A percentile compares a stretch with the other conserved stretches of the same genome.
phyloP scores from a whole-genome alignment of 2,888 invertebrate genomes.

The Hypena proboscidalis region DNA sequence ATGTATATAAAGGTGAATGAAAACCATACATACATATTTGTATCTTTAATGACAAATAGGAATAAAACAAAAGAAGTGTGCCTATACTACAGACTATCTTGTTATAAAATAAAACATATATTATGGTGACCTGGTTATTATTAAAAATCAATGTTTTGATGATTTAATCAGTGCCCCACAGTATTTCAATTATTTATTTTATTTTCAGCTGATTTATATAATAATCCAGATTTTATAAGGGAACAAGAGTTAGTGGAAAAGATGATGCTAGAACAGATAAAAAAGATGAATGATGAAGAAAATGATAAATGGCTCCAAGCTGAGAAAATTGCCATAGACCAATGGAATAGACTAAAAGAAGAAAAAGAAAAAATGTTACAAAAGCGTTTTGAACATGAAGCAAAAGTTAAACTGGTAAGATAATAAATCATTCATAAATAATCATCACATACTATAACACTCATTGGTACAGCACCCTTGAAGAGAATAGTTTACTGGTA shows the following conservation, averaged over 20 bases:
- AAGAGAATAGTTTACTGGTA: too few species aligned
- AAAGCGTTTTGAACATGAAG: slow-evolving; percentile 86
- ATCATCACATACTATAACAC: not conserved
- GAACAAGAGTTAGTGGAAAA: slow-evolving; percentile 77
- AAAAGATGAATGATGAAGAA: slow-evolving; percentile 80
- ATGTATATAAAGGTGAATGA: too few species aligned
- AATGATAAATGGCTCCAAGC: slow-evolving; percentile 88
- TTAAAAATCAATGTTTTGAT: too few species aligned
- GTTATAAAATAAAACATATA: too few species aligned
- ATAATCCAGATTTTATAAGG: slow-evolving; percentile 31
- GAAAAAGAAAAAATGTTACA: slow-evolving; percentile 83
- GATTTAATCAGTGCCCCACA: too few species aligned
- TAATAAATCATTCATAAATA: not conserved
- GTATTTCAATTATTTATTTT: too few species aligned
- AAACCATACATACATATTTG: too few species aligned
- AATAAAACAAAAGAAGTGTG: too few species aligned
- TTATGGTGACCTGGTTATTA: too few species aligned
- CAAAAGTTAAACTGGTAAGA: slow-evolving; percentile 76
- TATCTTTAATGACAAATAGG: too few species aligned
- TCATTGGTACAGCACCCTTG: too few species aligned
- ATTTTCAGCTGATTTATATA: slow-evolving; percentile 23
- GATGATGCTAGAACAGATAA: slow-evolving; percentile 83
- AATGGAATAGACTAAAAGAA: slow-evolving; percentile 87
- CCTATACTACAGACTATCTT: too few species aligned
- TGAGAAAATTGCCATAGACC: slow-evolving; percentile 87